phyloP scores from a whole-genome alignment of 2,113 vertebrate species.

The Macrotis lagotis region DNA sequence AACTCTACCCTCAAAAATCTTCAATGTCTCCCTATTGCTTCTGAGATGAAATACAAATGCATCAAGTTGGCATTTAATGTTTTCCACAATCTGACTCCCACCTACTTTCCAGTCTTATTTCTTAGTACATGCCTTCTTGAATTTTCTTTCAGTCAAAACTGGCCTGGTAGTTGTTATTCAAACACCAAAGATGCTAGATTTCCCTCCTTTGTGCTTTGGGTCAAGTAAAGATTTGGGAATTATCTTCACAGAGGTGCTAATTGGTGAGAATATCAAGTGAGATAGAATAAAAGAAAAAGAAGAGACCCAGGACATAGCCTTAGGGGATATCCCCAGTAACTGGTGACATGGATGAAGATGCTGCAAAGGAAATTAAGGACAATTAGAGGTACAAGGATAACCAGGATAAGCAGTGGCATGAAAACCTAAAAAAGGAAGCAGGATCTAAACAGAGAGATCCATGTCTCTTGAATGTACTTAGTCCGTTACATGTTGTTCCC shows the following conservation, averaged over 20 bases:
- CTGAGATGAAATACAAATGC: background rate
- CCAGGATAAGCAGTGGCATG: background rate
- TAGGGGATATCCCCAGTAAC: background rate
- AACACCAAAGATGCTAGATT: background rate
- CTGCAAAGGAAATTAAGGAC: background rate
- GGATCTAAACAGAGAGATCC: background rate
- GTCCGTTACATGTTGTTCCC: background rate
- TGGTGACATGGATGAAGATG: background rate
- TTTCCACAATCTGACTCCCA: background rate
- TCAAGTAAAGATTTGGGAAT: background rate
- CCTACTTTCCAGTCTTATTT: background rate
- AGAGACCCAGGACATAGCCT: background rate
- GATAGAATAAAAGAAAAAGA: background rate
- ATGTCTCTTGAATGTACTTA: background rate
- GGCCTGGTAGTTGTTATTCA: background rate
- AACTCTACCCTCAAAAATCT: background rate
- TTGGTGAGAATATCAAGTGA: background rate
- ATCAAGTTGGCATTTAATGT: background rate
- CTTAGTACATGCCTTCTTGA: background rate
- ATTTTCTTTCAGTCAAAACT: background rate
- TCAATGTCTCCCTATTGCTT: background rate
- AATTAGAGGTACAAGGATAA: background rate
- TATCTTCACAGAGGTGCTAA: background rate
- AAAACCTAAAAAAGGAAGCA: background rate
- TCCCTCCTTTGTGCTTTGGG: background rate